These are phyloP conservation scores for Ophion obscuratus DNA, from an alignment of 2,888 invertebrate genomes.

Conservation along the genomic window DNA sequence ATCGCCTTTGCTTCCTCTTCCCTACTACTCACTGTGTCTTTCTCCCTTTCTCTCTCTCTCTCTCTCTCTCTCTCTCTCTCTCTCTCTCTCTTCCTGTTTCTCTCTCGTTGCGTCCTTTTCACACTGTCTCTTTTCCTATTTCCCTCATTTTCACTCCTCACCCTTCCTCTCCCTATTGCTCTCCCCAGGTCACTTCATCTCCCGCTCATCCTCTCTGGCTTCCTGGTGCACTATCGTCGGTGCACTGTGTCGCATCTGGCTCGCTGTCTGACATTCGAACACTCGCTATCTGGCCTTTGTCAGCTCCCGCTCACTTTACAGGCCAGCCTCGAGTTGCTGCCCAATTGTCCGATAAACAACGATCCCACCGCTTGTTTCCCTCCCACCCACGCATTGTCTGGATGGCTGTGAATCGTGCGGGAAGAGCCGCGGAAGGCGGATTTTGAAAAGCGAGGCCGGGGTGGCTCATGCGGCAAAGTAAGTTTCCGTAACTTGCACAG, in stretches of 20 bases:
- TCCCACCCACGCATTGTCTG: slow-evolving; percentile 4
- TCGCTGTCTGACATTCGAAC: slow-evolving; percentile 33
- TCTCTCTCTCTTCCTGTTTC: neutral
- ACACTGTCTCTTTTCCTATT: neutral
- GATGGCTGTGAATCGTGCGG: slow-evolving; percentile 10
- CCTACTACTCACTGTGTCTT: neutral
- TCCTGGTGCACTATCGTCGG: slow-evolving; percentile 22
- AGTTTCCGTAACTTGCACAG: no score
- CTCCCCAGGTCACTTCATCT: neutral
- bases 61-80: neutral
- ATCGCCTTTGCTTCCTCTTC: slow-evolving; percentile 5
- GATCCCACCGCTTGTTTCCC: slow-evolving; percentile 15
- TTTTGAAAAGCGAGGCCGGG: no score
- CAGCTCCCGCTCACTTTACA: slow-evolving; percentile 8
- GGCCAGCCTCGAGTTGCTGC: slow-evolving; percentile 37
- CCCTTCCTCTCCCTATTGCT: neutral
- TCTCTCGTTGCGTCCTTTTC: neutral
- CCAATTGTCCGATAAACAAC: slow-evolving; percentile 59
- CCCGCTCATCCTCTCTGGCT: neutral
- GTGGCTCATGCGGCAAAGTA: no score
- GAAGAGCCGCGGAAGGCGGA: no score
- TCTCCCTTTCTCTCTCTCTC: no score
- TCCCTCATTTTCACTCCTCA: neutral
- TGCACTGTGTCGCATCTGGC: slow-evolving; percentile 35
- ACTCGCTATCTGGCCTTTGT: slow-evolving; percentile 49